Base-by-base conservation (phyloP, 2,113 vertebrate species). In the Salvelinus alpinus region DNA sequence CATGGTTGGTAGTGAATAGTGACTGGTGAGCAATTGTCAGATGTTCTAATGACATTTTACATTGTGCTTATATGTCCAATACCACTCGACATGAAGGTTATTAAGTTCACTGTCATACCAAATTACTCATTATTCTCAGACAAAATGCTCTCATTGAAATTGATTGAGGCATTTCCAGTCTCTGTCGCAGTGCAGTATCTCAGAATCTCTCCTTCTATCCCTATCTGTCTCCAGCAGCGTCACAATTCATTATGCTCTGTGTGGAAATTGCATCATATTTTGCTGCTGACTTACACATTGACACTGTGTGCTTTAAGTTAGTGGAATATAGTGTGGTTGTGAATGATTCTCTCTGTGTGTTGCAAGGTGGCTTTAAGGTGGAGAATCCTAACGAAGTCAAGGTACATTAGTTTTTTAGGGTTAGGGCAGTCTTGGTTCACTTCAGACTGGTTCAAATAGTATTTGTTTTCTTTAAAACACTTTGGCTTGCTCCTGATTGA, bases 361-460 rank as follows among this genome's bases (percentile, higher is more conserved):
- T 92, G 29, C 85, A 98, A 96, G 96, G 95, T 83, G 94, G 93
- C 70, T 94, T 96, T 65, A 98, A 98, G 91, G 96, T 99, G 87
- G 96, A 99, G 91, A 94, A 92, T 70, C 88, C 95, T 60, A 88
- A 82, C 80, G 94, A 95, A 57, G 94, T 94, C 73, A 97, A 96
- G 96, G 96, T 97, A 94, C 85, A 89, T 70, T 1, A 14, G 70
- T 3, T 11, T 34, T 34, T 6, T 34, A 34, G 34, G 34, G 34
- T 34, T 34, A 34, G 34, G 34, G 34, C 34, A 34, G 13, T 27
- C 47, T 18, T 48, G 54, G 4, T 60, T 29, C 48, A 16, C 22
- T 68, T 14, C 27, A 7, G 25, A 18, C 65, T 14, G 13, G 7
- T 67, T 29, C 13, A 11, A 4, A 4, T 16, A 29, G 4, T 34